Percentiles rank a stretch among this genome's conserved stretches.
Conservation (phyloP, 1,140 invertebrate species). For the Hyphantria cunea region DNA sequence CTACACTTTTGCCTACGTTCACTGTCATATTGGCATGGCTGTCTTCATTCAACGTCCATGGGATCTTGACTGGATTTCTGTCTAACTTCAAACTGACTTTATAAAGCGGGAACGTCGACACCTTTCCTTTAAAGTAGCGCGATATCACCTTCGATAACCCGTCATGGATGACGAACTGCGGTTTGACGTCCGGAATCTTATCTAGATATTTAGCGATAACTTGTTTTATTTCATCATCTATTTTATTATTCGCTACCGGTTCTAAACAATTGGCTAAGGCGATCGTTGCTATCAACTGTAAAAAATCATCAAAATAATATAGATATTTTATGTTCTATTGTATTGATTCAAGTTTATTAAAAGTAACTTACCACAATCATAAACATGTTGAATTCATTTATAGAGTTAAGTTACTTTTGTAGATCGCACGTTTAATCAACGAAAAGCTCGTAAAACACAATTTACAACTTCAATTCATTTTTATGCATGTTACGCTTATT, state of each 20-base stretch:
- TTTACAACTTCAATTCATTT: conserved; percentile 12
- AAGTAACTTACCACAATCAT: conserved; percentile 32
- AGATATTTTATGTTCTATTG: neutral
- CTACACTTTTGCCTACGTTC: neutral
- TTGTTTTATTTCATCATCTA: conserved; percentile 41
- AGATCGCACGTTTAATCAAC: conserved; percentile 2
- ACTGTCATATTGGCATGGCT: neutral
- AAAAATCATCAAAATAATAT: neutral
- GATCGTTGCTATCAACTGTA: conserved; percentile 35
- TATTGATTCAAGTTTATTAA: neutral
- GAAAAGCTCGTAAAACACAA: conserved; percentile 6
- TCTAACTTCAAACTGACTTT: conserved; percentile 63
- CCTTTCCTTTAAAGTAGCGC: conserved; percentile 54
- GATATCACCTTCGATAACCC: conserved; percentile 55
- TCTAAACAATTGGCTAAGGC: conserved; percentile 30
- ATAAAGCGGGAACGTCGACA: conserved; percentile 62
- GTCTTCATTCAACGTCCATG: conserved; percentile 52
- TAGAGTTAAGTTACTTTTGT: neutral
- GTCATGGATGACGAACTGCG: conserved; percentile 60
- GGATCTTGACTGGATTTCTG: conserved; percentile 62
- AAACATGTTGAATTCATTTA: conserved; percentile 18
- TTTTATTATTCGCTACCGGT: conserved; percentile 18
- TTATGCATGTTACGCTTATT: conserved; percentile 1
- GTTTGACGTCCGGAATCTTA: conserved; percentile 48
- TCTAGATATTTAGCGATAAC: conserved; percentile 50